Conservation (phyloP, 2,888 invertebrate genomes). For the Harpagoxenus sublaevis region DNA sequence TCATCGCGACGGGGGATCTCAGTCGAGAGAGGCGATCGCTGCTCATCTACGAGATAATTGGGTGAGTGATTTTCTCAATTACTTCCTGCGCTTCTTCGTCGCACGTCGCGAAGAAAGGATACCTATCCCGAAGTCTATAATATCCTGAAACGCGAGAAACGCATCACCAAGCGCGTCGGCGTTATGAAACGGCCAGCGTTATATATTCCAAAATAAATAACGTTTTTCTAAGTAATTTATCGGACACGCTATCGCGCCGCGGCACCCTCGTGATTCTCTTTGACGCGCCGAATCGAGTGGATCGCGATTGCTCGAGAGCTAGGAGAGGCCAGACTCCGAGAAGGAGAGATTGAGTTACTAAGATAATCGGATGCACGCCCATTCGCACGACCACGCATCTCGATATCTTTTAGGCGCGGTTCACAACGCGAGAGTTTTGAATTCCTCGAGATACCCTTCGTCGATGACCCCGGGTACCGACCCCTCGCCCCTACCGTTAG, state of each 20-base stretch:
- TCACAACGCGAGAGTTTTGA: slow-evolving; percentile 63
- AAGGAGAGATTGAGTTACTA: slow-evolving; percentile 83
- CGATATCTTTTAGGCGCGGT: slow-evolving; percentile 72
- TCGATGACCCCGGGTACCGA: slow-evolving; percentile 55
- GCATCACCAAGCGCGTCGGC: neutral
- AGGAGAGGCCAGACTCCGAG: slow-evolving; percentile 70
- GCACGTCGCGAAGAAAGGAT: neutral
- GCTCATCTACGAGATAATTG: neutral
- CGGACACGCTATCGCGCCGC: slow-evolving; percentile 50
- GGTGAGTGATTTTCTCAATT: neutral
- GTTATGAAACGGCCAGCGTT: neutral
- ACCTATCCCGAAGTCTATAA: neutral
- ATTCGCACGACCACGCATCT: slow-evolving; percentile 78
- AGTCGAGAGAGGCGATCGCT: neutral
- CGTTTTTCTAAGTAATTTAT: slow-evolving; percentile 1
- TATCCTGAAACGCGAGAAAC: neutral
- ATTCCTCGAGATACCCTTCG: slow-evolving; percentile 50
- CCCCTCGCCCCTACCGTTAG: neutral
- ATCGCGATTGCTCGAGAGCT: slow-evolving; percentile 60
- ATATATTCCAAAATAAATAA: neutral
- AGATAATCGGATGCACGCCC: slow-evolving; percentile 84
- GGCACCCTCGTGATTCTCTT: slow-evolving; percentile 57
- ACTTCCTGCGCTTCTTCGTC: neutral
- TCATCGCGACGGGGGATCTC: neutral
- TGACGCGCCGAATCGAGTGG: slow-evolving; percentile 61